Percentiles rank a stretch among this genome's conserved stretches.
Evolutionary conservation across 1,140 invertebrate genomes (phyloP).

Genomic region (Ylistrum balloti): DNA sequence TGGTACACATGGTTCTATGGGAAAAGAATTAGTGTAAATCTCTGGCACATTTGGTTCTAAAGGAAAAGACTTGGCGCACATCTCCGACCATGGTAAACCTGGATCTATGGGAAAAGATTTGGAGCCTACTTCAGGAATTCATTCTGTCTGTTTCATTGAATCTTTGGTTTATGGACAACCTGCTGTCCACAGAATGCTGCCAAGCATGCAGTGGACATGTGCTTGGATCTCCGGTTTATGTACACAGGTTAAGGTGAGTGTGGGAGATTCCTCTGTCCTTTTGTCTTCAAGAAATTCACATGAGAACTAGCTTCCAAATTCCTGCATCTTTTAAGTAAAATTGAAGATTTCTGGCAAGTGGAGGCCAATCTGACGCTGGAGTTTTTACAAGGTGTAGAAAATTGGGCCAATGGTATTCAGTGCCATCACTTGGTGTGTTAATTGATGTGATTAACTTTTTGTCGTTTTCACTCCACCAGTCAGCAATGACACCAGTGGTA

Average conservation of each 20-base stretch:
- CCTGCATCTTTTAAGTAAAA: slow-evolving; percentile 34
- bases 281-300: slow-evolving; percentile 28
- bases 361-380: slow-evolving; percentile 8
- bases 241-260: background rate
- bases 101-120: too few species aligned
- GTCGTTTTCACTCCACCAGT: background rate
- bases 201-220: slow-evolving; percentile 32
- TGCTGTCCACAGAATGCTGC: background rate
- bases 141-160: too few species aligned
- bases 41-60: too few species aligned
- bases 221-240: background rate
- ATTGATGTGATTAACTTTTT: slow-evolving; percentile 33
- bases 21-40: too few species aligned
- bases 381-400: slow-evolving; percentile 35
- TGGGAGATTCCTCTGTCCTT: background rate
- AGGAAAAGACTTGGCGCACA: too few species aligned
- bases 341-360: slow-evolving; percentile 38
- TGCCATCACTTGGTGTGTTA: slow-evolving; percentile 17
- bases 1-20: too few species aligned
- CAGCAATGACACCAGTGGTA: background rate
- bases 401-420: slow-evolving; percentile 11
- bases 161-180: too few species aligned
- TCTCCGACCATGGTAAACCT: too few species aligned
- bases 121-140: too few species aligned
- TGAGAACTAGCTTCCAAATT: slow-evolving; percentile 16